Base-by-base conservation (phyloP, 2,113 vertebrate genomes). In the Papio anubis region DNA sequence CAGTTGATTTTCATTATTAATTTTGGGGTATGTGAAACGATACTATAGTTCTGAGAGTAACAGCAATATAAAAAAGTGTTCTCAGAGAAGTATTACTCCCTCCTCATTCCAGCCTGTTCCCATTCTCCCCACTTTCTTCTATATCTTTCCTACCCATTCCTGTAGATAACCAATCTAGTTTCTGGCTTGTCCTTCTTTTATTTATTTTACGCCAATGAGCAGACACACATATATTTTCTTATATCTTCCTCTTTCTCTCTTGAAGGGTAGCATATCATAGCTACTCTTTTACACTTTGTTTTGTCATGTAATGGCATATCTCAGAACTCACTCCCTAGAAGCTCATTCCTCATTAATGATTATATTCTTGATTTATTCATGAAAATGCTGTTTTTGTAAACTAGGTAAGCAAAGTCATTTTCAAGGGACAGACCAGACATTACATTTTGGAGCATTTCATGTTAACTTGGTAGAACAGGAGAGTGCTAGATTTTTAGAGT, bases 351-450 rank as follows among this genome's bases (percentile, higher is more conserved):
- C 50, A 93, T 16, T 82, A 88, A 64, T 88, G 64, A 88, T 88
- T 30, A 61, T 40, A 55, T 84, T 96, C 90, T 93, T 55, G 14
- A 91, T 78, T 95, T 78, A 86, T 21, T 87, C 25, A 91, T 21
- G 85, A 10, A 85, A 91, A 48, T 55, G 6, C 0, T 79, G 8
- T 48, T 57, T 96, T 80, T 85, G 27, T 84, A 66, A 85, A 61
- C 48, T n/a, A 86, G 59, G 27, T 27, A 84, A 72, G 27, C 52
- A 21, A 88, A 75, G 64, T 61, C 25, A 57, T 82, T 93, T 94
- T 92, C 38, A 91, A 93, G 70, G 61, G 20, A 79, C 5, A 75
- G 16, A n/a, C 9, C 57, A 92, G 21, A 72, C 23, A 80, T 78
- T 92, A 93, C 5, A 43, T 96, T 90, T 52, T 9, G 75, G 48